Evolutionary conservation across 64 coral and sea anemone genomes (phyloP).

Genomic region (Anthopleura sola): DNA sequence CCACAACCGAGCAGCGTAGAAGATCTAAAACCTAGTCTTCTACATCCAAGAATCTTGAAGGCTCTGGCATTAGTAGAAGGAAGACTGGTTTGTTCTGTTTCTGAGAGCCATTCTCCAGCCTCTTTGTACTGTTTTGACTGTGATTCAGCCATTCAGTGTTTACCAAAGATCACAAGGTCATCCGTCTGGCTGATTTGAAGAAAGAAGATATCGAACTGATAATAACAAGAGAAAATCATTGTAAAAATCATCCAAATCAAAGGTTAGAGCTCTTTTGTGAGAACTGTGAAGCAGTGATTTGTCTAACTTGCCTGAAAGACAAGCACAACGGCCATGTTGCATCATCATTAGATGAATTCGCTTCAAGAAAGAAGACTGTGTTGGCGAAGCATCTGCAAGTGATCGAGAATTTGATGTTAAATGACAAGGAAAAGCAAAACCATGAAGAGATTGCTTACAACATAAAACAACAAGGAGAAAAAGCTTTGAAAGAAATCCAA

Average conservation of each 20-base stretch:
- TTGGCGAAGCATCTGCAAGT: too few species aligned
- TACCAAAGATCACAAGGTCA: slow-evolving; percentile 8
- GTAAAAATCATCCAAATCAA: not conserved
- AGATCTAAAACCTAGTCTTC: not conserved
- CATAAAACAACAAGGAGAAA: not conserved
- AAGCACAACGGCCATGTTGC: too few species aligned
- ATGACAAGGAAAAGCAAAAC: not conserved
- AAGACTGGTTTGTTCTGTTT: not conserved
- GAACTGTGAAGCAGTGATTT: not conserved
- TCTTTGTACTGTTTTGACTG: slow-evolving; percentile 1
- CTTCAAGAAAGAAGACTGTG: too few species aligned
- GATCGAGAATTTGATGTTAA: too few species aligned
- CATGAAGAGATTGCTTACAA: not conserved
- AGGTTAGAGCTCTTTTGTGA: not conserved
- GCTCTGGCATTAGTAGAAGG: not conserved
- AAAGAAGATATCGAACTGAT: slow-evolving; percentile 6
- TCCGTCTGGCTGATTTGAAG: not conserved
- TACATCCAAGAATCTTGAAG: not conserved
- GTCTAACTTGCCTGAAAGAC: not conserved
- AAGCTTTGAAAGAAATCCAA: not conserved
- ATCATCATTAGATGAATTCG: too few species aligned
- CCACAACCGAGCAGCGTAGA: not conserved
- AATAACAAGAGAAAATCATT: not conserved
- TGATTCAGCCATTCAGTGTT: slow-evolving; percentile 6
- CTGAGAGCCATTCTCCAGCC: not conserved